phyloP scores from a whole-genome alignment of 2,113 vertebrate species.

The Lophura nycthemera region DNA sequence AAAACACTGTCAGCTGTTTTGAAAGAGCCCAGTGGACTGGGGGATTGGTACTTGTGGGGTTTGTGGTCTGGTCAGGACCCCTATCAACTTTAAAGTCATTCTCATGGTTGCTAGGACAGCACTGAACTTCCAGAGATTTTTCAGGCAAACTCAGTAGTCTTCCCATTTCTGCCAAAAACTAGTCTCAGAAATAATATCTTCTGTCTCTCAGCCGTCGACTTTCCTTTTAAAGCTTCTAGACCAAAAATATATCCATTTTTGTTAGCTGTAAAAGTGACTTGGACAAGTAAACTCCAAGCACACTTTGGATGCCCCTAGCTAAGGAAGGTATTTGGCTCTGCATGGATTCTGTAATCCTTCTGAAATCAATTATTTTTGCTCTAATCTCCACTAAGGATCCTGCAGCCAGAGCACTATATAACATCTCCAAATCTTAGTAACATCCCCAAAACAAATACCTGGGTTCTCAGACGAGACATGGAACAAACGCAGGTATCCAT shows the following conservation, averaged over 20 bases:
- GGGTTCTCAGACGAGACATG: neutral
- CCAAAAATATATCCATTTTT: conserved; percentile 37
- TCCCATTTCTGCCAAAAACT: conserved; percentile 39
- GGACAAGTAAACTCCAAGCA: neutral
- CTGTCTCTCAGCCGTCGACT: conserved; percentile 22
- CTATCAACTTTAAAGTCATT: conserved; percentile 54
- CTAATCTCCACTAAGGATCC: neutral
- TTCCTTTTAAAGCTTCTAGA: conserved; percentile 42
- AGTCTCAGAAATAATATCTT: conserved; percentile 50
- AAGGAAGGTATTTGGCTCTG: neutral
- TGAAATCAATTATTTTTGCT: conserved; percentile 18
- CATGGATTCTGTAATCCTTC: conserved; percentile 17
- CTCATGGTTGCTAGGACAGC: conserved; percentile 24
- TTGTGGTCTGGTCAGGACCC: conserved; percentile 58
- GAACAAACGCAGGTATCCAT: neutral
- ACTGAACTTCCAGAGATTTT: conserved; percentile 21
- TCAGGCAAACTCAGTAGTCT: conserved; percentile 53
- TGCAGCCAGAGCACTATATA: neutral
- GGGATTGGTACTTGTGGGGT: neutral
- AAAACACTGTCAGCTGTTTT: conserved; percentile 61
- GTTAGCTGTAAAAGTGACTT: neutral
- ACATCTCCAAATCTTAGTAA: neutral
- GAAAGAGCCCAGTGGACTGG: conserved; percentile 39
- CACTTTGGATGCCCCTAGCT: neutral
- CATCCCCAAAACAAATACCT: neutral